Percentiles rank a stretch among this genome's conserved stretches.
phyloP scores from a whole-genome alignment of 2,797 vertebrate genomes.

The Alosa sapidissima region DNA sequence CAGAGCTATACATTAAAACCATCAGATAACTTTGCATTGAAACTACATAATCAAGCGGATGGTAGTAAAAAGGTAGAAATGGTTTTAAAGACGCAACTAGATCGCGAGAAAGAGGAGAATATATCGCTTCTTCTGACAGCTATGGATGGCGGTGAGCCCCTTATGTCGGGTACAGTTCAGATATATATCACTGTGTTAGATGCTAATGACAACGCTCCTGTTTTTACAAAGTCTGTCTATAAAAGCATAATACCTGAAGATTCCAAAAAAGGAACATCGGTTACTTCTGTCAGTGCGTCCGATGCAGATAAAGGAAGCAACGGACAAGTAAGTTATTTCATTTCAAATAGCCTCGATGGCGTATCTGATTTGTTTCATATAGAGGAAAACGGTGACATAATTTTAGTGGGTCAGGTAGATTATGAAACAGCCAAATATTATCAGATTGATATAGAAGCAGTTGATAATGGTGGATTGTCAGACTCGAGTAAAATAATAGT shows the following conservation, averaged over 20 bases:
- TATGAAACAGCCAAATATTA: conserved; percentile 40
- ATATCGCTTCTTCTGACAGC: conserved; percentile 66
- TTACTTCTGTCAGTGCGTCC: conserved; percentile 25
- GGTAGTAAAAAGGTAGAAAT: conserved; percentile 64
- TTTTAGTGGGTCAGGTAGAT: conserved; percentile 22
- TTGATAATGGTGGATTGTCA: conserved; percentile 29
- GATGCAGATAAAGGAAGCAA: conserved; percentile 43
- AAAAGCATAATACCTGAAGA: conserved; percentile 38
- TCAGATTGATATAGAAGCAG: conserved; percentile 39
- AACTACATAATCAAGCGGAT: conserved; percentile 54
- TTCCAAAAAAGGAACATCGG: conserved; percentile 6
- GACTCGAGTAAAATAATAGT: conserved; percentile 37
- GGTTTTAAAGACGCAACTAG: conserved; percentile 66
- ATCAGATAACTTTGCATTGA: conserved; percentile 63
- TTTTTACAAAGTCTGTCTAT: conserved; percentile 34
- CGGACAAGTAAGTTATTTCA: conserved; percentile 26
- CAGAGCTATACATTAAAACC: conserved; percentile 64
- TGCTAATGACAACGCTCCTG: conserved; percentile 44
- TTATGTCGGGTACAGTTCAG: conserved; percentile 64
- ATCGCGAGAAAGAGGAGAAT: conserved; percentile 63
- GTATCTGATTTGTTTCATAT: conserved; percentile 44
- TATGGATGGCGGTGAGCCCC: conserved; percentile 67
- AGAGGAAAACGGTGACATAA: conserved; percentile 44
- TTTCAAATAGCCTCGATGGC: conserved; percentile 17
- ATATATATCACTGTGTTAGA: conserved; percentile 70